A percentile compares a stretch with the other conserved stretches of the same genome.
phyloP scores from a whole-genome alignment of 2,888 invertebrate genomes.

The Malthinus seriepunctatus region DNA sequence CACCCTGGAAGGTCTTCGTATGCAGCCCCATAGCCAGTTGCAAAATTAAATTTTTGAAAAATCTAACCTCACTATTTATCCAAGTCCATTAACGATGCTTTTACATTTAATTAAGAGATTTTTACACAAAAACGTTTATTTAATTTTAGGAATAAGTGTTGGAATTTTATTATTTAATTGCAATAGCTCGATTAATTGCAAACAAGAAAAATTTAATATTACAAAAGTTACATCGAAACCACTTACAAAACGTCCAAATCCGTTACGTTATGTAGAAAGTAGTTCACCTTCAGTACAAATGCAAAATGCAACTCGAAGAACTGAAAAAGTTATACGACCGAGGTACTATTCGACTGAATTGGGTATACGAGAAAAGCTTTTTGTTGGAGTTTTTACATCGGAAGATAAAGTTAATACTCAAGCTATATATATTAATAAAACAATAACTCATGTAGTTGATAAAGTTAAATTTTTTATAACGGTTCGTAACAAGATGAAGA shows the following conservation, averaged over 20 bases:
- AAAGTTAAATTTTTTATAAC: constrained; percentile 67
- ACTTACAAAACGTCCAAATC: background rate
- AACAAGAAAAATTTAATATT: background rate
- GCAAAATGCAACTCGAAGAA: constrained; percentile 16
- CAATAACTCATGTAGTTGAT: constrained; percentile 81
- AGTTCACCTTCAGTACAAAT: background rate
- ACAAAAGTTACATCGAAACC: background rate
- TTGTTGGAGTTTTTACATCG: constrained; percentile 83
- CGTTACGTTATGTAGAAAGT: too few species aligned
- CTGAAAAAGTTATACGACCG: constrained; percentile 71
- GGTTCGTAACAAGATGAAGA: constrained; percentile 50
- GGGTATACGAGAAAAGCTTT: constrained; percentile 86
- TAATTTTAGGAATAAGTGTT: constrained; percentile 31
- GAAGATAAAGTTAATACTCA: constrained; percentile 72
- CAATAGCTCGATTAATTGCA: background rate
- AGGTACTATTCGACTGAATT: constrained; percentile 95
- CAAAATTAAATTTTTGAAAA: background rate
- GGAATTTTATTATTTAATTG: constrained; percentile 15
- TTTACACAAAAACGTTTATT: constrained; percentile 23
- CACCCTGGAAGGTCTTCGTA: too few species aligned
- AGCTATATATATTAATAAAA: constrained; percentile 85
- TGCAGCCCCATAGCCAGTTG: too few species aligned
- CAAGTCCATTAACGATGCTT: background rate
- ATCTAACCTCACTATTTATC: too few species aligned
- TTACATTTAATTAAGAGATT: constrained; percentile 1